Base-by-base conservation (phyloP, 2,888 invertebrate genomes). In the Limnephilus marmoratus region DNA sequence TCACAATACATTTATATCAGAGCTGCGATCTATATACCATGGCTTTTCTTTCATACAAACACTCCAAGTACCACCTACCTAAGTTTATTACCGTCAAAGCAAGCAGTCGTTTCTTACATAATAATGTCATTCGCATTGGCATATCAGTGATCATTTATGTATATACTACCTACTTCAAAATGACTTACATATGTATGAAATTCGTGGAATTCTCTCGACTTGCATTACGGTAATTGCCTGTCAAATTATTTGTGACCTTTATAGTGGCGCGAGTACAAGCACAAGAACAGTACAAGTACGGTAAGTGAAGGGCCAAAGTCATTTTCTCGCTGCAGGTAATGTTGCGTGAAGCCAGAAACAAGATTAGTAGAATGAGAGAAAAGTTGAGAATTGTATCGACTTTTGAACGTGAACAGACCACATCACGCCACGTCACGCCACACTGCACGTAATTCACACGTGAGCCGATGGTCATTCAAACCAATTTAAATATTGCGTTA, bases 181-280 rank as follows among this genome's bases (percentile, higher is more conserved):
- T n/a, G 24, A 68, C n/a, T 24, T 68, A 68, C 7, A 68, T 9
- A 68, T 68, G 68, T 68, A 9, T 9, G 68, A n/a, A 24, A 68
- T 68, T 68, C 68, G 24, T 68, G 0, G 68, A 68, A 68, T 68
- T 24, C 5, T n/a, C 24, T 37, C 18, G 18, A 83, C 83, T 49
- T 45, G n/a, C 86, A 86, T 86, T 86, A 86, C 86, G 29, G 86
- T 86, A 86, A 86, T 86, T 86, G 86, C 45, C 49, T 45, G 29
- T 86, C 86, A 86, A 86, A 86, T 86, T 86, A 86, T 29, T 12
- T 86, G 18, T 86, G 86, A 86, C 86, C 86, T 86, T 86, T 86
- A 85, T n/a, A 68, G 68, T 24, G 9, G n/a, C 68, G n/a, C 68
- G 68, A 68, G 68, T 68, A 68, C 68, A 68, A 68, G n/a, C 2